phyloP scores from a whole-genome alignment of 2,888 invertebrate genomes.

The Aphelenchoides bicaudatus region DNA sequence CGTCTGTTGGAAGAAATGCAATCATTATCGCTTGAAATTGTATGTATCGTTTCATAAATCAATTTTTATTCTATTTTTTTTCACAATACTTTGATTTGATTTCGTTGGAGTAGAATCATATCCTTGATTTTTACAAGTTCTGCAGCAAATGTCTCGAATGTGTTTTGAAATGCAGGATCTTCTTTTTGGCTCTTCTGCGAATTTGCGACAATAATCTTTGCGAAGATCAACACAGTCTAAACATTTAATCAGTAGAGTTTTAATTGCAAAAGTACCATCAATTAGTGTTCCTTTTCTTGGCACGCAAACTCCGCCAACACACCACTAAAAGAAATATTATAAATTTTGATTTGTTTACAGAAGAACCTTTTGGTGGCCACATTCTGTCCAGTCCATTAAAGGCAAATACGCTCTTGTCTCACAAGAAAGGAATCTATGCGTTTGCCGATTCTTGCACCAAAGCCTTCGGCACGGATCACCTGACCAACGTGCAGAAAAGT shows the following conservation, averaged over 20 bases:
- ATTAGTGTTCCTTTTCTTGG: constrained; percentile 23
- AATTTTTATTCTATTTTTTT: constrained; percentile 3
- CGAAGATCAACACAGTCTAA: constrained; percentile 12
- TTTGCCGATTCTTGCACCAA: constrained; percentile 54
- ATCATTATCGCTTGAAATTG: constrained; percentile 21
- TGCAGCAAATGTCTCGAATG: constrained; percentile 25
- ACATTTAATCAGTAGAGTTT: background rate
- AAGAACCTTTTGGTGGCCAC: constrained; percentile 46
- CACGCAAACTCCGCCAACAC: constrained; percentile 49
- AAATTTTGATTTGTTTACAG: constrained; percentile 12
- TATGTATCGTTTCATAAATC: constrained; percentile 19
- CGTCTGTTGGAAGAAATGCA: constrained; percentile 39
- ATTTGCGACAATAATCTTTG: constrained; percentile 22
- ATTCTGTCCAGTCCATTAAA: constrained; percentile 54
- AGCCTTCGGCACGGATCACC: constrained; percentile 44
- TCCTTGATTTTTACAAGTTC: constrained; percentile 20
- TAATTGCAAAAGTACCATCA: background rate
- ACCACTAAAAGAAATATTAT: constrained; percentile 44
- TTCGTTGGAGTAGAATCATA: background rate
- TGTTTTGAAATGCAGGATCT: constrained; percentile 20
- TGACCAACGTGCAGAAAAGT: constrained; percentile 34
- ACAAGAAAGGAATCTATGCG: constrained; percentile 41
- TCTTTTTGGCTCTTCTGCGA: constrained; percentile 14
- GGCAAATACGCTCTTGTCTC: constrained; percentile 56
- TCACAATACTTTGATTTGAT: background rate